phyloP scores from a whole-genome alignment of 2,113 vertebrate genomes.

The Brachypodius melanocephalos region DNA sequence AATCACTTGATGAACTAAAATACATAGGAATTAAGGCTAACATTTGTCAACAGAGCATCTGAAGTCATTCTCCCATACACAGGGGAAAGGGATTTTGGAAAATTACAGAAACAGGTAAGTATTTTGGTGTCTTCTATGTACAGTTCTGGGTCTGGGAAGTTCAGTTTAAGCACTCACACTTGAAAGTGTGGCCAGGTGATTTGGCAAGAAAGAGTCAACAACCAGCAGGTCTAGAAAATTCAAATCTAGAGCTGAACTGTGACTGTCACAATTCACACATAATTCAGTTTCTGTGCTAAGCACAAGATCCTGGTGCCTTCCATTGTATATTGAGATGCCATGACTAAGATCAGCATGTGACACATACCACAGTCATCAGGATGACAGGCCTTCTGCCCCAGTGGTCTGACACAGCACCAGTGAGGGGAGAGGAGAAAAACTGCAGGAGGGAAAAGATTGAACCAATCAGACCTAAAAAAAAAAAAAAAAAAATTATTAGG shows the following conservation, averaged over 20 bases:
- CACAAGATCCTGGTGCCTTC: background rate
- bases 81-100: background rate
- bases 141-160: background rate
- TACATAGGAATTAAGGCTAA: background rate
- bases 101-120: background rate
- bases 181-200: background rate
- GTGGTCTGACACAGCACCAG: slow-evolving; percentile 86
- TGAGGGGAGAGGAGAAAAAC: slow-evolving; percentile 88
- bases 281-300: background rate
- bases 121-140: background rate
- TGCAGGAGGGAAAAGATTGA: slow-evolving; percentile 91
- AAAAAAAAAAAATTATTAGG: background rate
- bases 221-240: background rate
- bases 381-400: slow-evolving; percentile 86
- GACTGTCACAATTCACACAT: background rate
- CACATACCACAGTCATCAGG: slow-evolving; percentile 83
- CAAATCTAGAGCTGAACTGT: background rate
- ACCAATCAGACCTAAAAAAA: slow-evolving; percentile 85
- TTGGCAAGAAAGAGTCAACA: background rate
- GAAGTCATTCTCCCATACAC: background rate
- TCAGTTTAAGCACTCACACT: background rate
- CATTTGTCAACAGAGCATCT: background rate
- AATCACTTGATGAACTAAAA: background rate
- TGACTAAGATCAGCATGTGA: background rate
- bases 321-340: background rate